A percentile compares a stretch with the other conserved stretches of the same genome.
Conservation (phyloP, 2,797 vertebrate species). For the Erpetoichthys calabaricus region DNA sequence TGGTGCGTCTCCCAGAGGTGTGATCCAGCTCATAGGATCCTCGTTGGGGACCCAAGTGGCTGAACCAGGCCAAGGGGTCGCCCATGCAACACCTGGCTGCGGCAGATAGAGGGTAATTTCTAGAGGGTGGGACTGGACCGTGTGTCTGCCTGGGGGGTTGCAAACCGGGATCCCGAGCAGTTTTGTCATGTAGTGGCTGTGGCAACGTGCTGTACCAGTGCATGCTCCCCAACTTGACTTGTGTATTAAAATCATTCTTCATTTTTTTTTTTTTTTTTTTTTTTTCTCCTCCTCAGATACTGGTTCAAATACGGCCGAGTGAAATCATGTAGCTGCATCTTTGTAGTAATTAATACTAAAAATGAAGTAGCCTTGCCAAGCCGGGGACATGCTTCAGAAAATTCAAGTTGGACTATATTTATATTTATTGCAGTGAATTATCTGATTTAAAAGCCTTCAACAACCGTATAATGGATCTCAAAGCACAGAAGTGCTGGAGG, state of each 20-base stretch:
- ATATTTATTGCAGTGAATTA: conserved; percentile 57
- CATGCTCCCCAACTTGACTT: not conserved
- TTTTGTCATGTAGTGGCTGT: too few relatives aligned
- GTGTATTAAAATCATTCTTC: too few relatives aligned
- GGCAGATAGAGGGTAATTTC: too few relatives aligned
- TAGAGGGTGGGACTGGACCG: too few relatives aligned
- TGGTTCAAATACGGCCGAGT: conserved; percentile 67
- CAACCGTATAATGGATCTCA: conserved; percentile 16
- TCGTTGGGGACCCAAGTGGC: too few relatives aligned
- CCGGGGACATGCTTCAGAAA: conserved; percentile 36
- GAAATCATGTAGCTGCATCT: conserved; percentile 26
- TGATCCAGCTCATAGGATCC: too few relatives aligned
- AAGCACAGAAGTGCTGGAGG: conserved; percentile 13
- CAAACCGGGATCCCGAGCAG: too few relatives aligned
- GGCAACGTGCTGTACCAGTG: not conserved
- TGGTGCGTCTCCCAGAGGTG: too few relatives aligned
- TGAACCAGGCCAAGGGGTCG: too few relatives aligned
- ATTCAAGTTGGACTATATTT: conserved; percentile 57
- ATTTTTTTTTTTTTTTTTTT: conserved; percentile 16
- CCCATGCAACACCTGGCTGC: too few relatives aligned
- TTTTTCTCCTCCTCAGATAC: conserved; percentile 53
- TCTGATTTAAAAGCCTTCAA: conserved; percentile 16
- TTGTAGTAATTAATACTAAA: conserved; percentile 30
- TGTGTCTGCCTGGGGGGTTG: too few relatives aligned
- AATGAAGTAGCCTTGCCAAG: conserved; percentile 10